A percentile compares a stretch with the other conserved stretches of the same genome.
phyloP scores from a whole-genome alignment of 2,888 invertebrate genomes.

The Drosophila affinis region DNA sequence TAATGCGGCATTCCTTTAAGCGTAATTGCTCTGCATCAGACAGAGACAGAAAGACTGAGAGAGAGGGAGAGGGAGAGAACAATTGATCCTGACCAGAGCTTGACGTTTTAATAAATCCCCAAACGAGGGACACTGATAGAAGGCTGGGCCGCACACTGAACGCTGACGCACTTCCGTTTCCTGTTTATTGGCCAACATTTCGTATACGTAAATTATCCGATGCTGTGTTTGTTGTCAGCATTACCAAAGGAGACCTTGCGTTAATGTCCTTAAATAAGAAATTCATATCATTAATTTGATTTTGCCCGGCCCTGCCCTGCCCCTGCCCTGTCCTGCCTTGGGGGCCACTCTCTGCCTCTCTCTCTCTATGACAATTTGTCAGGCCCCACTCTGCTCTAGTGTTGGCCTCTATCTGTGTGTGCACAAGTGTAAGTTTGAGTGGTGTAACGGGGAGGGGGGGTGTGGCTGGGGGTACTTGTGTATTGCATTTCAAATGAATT shows the following conservation, averaged over 20 bases:
- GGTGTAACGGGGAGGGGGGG: too few relatives aligned
- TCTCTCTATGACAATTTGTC: slow-evolving; percentile 52
- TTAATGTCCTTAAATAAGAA: slow-evolving; percentile 71
- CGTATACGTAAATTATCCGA: slow-evolving; percentile 39
- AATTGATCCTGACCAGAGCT: slow-evolving; percentile 63
- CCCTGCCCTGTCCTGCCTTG: neutral
- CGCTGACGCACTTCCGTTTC: slow-evolving; percentile 68
- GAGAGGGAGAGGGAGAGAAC: slow-evolving; percentile 33
- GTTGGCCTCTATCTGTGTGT: neutral
- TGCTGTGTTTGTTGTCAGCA: slow-evolving; percentile 25
- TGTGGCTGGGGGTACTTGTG: slow-evolving; percentile 10
- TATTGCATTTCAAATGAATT: slow-evolving; percentile 57
- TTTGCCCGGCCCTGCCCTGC: slow-evolving; percentile 9
- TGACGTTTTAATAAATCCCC: slow-evolving; percentile 74
- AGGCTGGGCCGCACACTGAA: slow-evolving; percentile 22
- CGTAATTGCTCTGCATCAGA: slow-evolving; percentile 55
- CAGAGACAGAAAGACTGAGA: slow-evolving; percentile 26
- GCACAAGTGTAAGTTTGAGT: neutral
- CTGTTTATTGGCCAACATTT: slow-evolving; percentile 51
- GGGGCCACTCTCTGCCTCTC: neutral
- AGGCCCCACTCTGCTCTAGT: slow-evolving; percentile 14
- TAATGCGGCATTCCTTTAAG: slow-evolving; percentile 69
- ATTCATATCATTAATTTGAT: slow-evolving; percentile 76
- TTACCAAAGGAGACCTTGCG: slow-evolving; percentile 31
- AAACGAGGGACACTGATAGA: slow-evolving; percentile 2